A percentile compares a stretch with the other conserved stretches of the same genome.
Evolutionary conservation across 2,797 vertebrate genomes (phyloP).

Genomic region (Coccyzus lansbergi): DNA sequence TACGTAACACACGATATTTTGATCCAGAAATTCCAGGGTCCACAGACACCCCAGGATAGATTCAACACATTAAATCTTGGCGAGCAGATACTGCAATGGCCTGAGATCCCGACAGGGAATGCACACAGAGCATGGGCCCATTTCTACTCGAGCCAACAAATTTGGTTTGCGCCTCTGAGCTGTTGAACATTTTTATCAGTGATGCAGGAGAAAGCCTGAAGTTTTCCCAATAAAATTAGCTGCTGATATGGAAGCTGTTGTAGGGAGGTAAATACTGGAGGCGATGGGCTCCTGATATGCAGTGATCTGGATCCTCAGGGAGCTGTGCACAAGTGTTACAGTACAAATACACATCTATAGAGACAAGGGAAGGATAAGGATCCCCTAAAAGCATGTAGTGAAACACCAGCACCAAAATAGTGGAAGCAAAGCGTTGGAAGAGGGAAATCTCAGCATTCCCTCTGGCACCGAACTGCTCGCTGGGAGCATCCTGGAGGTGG

Average conservation of each 20-base stretch:
- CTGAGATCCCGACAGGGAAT: not conserved
- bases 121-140: not conserved
- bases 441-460: not conserved
- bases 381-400: not conserved
- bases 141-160: slow-evolving; percentile 52
- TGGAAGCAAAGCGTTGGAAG: not conserved
- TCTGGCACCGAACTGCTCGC: not conserved
- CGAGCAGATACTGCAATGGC: not conserved
- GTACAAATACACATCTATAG: too few species aligned
- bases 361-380: not conserved
- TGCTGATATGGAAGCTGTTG: slow-evolving; percentile 27
- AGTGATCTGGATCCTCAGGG: not conserved
- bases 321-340: not conserved
- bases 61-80: slow-evolving; percentile 54
- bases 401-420: not conserved
- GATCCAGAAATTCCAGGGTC: slow-evolving; percentile 6
- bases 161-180: slow-evolving; percentile 1
- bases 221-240: not conserved
- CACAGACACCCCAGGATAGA: not conserved
- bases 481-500: not conserved
- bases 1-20: not conserved
- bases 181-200: slow-evolving; percentile 45
- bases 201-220: slow-evolving; percentile 26
- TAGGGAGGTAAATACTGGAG: not conserved
- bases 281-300: not conserved